phyloP scores from a whole-genome alignment of 2,797 vertebrate species.

The Enteromius mattozi region DNA sequence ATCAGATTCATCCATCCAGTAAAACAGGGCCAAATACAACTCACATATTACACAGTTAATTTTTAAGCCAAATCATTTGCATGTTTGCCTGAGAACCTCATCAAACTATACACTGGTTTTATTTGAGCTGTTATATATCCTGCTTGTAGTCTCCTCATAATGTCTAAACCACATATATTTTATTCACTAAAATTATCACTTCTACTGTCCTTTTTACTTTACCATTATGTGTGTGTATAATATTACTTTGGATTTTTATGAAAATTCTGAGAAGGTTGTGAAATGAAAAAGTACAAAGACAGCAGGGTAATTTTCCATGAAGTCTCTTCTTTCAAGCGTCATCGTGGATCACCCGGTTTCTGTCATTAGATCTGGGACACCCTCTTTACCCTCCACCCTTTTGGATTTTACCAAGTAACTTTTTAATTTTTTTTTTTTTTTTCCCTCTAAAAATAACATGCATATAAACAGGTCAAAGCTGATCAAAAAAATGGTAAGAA shows the following conservation, averaged over 20 bases:
- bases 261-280: not conserved
- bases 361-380: not conserved
- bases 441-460: not conserved
- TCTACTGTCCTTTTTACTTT: not conserved
- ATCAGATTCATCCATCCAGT: not conserved
- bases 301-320: conserved; percentile 5
- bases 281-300: not conserved
- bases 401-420: not conserved
- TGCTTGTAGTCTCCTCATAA: not conserved
- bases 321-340: not conserved
- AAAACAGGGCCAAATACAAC: not conserved
- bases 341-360: not conserved
- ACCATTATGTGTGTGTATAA: not conserved
- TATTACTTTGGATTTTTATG: not conserved
- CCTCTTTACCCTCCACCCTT: not conserved
- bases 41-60: not conserved
- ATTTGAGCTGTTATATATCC: not conserved
- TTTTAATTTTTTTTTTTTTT: not conserved
- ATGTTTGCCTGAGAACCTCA: not conserved
- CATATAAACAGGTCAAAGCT: not conserved
- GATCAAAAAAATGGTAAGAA: not conserved
- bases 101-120: not conserved
- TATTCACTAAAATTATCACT: not conserved
- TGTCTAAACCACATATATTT: not conserved
- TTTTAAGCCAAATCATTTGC: not conserved